Conservation (phyloP, 2,888 invertebrate species). For the Empis livida region DNA sequence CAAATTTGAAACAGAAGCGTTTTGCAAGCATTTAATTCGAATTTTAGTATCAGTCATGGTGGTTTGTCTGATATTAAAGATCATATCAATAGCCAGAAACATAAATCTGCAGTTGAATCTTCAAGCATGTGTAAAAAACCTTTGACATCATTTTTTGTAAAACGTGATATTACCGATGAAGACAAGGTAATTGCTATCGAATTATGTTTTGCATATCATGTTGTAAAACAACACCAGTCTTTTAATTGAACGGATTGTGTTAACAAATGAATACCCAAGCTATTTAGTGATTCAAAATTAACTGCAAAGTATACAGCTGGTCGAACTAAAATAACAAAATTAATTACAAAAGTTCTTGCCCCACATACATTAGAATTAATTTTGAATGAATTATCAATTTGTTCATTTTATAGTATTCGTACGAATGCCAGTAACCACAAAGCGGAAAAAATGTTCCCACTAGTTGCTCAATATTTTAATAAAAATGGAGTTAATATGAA, state of each 20-base stretch:
- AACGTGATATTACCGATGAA: constrained; percentile 1
- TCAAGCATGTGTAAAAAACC: neutral
- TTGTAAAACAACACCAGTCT: constrained; percentile 1
- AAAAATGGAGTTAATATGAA: constrained; percentile 1
- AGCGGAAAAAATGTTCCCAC: neutral
- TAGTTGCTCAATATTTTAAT: constrained; percentile 1
- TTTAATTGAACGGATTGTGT: constrained; percentile 1
- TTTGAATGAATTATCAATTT: neutral
- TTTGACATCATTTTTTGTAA: constrained; percentile 3
- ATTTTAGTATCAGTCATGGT: constrained; percentile 2
- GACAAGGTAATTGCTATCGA: constrained; percentile 1
- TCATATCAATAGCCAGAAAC: constrained; percentile 2
- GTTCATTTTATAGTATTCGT: constrained; percentile 2
- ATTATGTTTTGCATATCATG: neutral
- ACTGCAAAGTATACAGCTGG: neutral
- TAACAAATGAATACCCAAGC: constrained; percentile 1
- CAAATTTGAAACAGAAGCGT: neutral
- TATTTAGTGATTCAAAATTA: constrained; percentile 2
- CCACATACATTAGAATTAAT: constrained; percentile 1
- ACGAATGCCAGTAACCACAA: constrained; percentile 3
- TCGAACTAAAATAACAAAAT: no score
- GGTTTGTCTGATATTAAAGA: constrained; percentile 2
- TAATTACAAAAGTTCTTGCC: neutral
- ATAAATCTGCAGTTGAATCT: constrained; percentile 1
- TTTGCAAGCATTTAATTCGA: constrained; percentile 1